These are phyloP conservation scores for Benitochromis conjunctus DNA, from an alignment of 2,113 vertebrate genomes.

Conservation along the genomic window DNA sequence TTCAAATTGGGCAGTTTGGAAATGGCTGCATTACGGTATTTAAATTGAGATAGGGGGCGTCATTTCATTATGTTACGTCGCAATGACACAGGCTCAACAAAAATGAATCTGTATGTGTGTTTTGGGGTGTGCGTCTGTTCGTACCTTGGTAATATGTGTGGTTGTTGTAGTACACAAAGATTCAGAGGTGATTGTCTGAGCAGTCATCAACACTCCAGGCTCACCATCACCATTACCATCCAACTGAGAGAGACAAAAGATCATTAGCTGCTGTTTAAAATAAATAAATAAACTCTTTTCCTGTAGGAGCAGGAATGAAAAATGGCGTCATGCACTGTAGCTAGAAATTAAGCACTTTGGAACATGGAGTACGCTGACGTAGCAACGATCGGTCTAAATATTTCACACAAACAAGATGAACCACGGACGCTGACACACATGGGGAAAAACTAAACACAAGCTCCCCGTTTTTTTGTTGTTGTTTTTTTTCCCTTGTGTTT, in stretches of 20 bases:
- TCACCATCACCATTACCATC: conserved; percentile 82
- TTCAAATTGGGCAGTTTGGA: neutral
- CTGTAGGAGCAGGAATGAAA: neutral
- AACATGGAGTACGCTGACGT: neutral
- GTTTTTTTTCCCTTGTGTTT: neutral
- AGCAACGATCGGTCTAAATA: neutral
- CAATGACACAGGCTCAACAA: neutral
- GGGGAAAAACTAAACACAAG: neutral
- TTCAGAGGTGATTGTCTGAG: conserved; percentile 97
- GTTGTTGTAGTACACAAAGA: conserved; percentile 95
- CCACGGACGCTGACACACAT: neutral
- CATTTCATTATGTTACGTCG: rapidly evolving
- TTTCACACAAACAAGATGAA: neutral
- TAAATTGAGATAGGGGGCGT: neutral
- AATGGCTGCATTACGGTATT: no score
- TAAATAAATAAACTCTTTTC: neutral
- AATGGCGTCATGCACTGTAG: conserved; percentile 3
- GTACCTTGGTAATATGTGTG: conserved; percentile 98
- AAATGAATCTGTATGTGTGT: neutral
- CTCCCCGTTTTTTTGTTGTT: rapidly evolving
- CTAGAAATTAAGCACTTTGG: conserved; percentile 7
- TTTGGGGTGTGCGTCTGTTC: conserved; percentile 43
- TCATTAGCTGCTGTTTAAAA: neutral
- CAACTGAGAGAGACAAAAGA: conserved; percentile 68
- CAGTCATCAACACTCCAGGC: conserved; percentile 87